phyloP scores from a whole-genome alignment of 2,888 invertebrate species.

The Halocaridina rubra region DNA sequence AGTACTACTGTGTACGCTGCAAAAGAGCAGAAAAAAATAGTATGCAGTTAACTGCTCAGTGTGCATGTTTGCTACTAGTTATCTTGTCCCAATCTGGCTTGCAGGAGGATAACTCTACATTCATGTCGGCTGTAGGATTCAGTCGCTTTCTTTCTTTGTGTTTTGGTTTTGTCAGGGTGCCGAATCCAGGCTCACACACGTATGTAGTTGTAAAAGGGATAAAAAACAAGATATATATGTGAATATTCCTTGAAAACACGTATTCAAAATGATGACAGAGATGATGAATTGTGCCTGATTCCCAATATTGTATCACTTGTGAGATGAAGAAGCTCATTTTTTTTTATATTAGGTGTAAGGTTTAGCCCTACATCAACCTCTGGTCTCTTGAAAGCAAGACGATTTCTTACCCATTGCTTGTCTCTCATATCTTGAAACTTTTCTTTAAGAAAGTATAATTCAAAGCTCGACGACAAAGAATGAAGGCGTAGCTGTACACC shows the following conservation, averaged over 20 bases:
- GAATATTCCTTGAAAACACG: background rate
- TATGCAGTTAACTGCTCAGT: too few relatives aligned
- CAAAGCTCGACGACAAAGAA: too few relatives aligned
- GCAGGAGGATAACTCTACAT: background rate
- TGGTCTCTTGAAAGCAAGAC: background rate
- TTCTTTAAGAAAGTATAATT: background rate
- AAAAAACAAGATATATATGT: background rate
- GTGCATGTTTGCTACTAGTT: too few relatives aligned
- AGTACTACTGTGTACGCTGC: too few relatives aligned
- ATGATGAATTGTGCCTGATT: constrained; percentile 1
- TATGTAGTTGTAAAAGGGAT: background rate
- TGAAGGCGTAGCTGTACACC: too few relatives aligned
- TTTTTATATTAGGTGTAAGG: background rate
- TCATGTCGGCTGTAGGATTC: background rate
- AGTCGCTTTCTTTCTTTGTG: background rate
- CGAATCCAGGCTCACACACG: background rate
- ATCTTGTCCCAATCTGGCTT: constrained; percentile 1
- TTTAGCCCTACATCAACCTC: background rate
- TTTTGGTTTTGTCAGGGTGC: background rate
- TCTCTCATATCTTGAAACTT: background rate
- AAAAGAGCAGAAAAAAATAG: too few relatives aligned
- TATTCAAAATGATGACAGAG: background rate
- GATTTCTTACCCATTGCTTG: background rate
- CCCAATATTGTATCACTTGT: background rate
- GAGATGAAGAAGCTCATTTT: background rate